Conservation (phyloP, 2,113 vertebrate species). For the Silurus meridionalis region DNA sequence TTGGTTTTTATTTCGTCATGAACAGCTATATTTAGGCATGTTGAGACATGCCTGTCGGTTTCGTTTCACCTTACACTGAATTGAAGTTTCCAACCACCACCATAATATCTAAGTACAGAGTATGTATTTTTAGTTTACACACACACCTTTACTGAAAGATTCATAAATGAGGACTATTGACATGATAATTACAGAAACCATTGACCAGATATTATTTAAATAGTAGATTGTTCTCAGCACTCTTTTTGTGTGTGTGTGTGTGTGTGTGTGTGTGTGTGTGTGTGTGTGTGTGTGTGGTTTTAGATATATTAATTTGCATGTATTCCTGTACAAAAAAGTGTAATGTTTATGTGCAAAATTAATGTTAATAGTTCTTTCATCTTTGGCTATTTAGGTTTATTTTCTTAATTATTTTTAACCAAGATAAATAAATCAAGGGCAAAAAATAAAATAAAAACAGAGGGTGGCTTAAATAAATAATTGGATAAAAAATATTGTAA, state of each 20-base stretch:
- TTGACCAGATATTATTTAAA: too few relatives aligned
- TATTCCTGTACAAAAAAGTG: neutral
- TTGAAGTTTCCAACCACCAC: neutral
- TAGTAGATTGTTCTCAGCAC: too few relatives aligned
- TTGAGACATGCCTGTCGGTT: neutral
- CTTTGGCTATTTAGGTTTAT: neutral
- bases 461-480: neutral
- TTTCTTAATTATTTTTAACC: neutral
- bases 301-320: neutral
- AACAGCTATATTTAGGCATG: neutral
- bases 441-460: neutral
- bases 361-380: neutral
- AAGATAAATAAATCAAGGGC: neutral
- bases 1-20: neutral
- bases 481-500: neutral
- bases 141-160: neutral
- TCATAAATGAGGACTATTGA: neutral
- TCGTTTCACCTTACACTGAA: neutral
- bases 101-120: neutral
- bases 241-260: too few relatives aligned
- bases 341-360: neutral
- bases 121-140: neutral
- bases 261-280: neutral
- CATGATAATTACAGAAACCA: neutral
- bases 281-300: neutral